Conservation (phyloP, 1,140 invertebrate species). For the Lasioglossum baleicum region DNA sequence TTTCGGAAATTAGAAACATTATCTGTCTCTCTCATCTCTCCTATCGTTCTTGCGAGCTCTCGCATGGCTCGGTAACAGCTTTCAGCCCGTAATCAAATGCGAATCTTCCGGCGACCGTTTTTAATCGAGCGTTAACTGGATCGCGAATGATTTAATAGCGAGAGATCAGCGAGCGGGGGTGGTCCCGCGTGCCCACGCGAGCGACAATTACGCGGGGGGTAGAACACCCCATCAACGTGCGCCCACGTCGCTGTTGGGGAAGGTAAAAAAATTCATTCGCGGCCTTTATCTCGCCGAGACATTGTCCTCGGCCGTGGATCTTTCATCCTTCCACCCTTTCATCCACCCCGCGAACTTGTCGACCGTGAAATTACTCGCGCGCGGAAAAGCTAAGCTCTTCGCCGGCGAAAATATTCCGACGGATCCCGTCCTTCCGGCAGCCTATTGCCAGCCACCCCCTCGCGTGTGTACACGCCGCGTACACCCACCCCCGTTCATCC, state of each 20-base stretch:
- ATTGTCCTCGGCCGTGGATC: conserved; percentile 3
- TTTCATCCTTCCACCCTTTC: conserved; percentile 30
- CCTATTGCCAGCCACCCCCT: background rate
- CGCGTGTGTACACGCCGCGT: background rate
- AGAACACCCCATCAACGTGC: background rate
- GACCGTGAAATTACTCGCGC: conserved; percentile 44
- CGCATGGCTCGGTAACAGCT: conserved; percentile 28
- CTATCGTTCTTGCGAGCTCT: conserved; percentile 40
- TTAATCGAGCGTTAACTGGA: conserved; percentile 12
- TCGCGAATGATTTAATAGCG: background rate
- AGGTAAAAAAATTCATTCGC: conserved; percentile 11
- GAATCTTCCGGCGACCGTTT: conserved; percentile 37
- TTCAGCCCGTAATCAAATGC: conserved; percentile 38
- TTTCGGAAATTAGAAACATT: conserved; percentile 68
- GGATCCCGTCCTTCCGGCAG: background rate
- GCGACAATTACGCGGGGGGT: background rate
- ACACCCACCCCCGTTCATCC: background rate
- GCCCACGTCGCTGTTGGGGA: background rate
- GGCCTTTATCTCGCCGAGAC: conserved; percentile 5
- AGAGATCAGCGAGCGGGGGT: background rate
- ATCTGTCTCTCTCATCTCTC: conserved; percentile 58
- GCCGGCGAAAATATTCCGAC: conserved; percentile 24
- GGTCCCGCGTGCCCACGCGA: background rate
- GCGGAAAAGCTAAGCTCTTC: conserved; percentile 28
- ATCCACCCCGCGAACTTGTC: conserved; percentile 21